phyloP scores from a whole-genome alignment of 2,113 vertebrate species.

The Gambusia affinis region DNA sequence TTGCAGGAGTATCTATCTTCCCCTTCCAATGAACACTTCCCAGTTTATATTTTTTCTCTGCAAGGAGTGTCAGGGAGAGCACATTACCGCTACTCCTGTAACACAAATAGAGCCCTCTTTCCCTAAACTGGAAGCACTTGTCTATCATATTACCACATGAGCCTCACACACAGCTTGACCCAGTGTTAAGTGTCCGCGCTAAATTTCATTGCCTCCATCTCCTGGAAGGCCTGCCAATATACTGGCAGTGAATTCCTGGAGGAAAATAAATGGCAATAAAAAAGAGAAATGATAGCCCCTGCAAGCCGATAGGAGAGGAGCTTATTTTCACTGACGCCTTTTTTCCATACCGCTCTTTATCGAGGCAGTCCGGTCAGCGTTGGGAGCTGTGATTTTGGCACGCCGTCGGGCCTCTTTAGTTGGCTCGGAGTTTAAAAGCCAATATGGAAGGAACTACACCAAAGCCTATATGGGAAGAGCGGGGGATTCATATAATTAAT shows the following conservation, averaged over 20 bases:
- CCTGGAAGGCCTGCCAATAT: slow-evolving; percentile 98
- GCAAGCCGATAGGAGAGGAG: slow-evolving; percentile 87
- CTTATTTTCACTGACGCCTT: slow-evolving; percentile 71
- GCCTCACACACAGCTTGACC: slow-evolving; percentile 88
- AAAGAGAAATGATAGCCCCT: slow-evolving; percentile 92
- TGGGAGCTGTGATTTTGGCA: slow-evolving; percentile 92
- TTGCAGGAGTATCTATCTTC: slow-evolving; percentile 6
- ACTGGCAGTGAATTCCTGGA: slow-evolving; percentile 97
- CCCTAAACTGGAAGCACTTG: slow-evolving; percentile 88
- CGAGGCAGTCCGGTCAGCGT: slow-evolving; percentile 88
- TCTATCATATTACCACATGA: slow-evolving; percentile 94
- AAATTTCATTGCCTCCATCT: slow-evolving; percentile 97
- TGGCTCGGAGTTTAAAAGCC: slow-evolving; percentile 88
- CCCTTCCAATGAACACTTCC: slow-evolving; percentile 49
- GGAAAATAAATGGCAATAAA: slow-evolving; percentile 99
- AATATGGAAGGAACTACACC: slow-evolving; percentile 88
- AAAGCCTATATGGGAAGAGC: slow-evolving; percentile 81
- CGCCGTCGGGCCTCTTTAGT: slow-evolving; percentile 80
- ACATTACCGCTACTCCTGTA: slow-evolving; percentile 77
- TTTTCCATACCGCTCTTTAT: slow-evolving; percentile 80
- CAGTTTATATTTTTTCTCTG: slow-evolving; percentile 58
- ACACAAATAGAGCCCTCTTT: slow-evolving; percentile 78
- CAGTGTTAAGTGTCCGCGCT: slow-evolving; percentile 95
- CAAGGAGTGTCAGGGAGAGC: slow-evolving; percentile 36
- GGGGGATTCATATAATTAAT: slow-evolving; percentile 98